Percentiles rank a stretch among this genome's conserved stretches.
phyloP scores from a whole-genome alignment of 2,113 vertebrate species.

The Stigmatopora nigra region DNA sequence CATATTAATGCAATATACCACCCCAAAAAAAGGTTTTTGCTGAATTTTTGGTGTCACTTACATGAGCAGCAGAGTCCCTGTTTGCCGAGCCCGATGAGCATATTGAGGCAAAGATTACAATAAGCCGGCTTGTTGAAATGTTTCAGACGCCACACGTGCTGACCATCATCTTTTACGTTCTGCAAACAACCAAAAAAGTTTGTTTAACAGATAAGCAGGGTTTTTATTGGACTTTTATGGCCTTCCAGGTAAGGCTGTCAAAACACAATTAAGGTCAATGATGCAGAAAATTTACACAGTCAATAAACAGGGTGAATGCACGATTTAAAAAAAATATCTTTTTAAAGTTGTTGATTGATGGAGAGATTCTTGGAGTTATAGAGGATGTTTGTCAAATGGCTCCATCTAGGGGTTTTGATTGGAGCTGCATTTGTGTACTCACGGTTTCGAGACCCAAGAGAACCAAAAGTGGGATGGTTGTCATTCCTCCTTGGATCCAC shows the following conservation, averaged over 20 bases:
- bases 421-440: slow-evolving; percentile 41
- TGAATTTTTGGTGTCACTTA: slow-evolving; percentile 61
- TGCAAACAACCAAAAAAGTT: slow-evolving; percentile 39
- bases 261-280: not conserved
- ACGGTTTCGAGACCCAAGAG: slow-evolving; percentile 89
- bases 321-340: not conserved
- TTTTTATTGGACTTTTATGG: not conserved
- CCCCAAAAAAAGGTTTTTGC: no score
- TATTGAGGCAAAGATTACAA: slow-evolving; percentile 93
- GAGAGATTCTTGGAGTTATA: no score
- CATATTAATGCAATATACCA: no score
- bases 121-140: slow-evolving; percentile 96
- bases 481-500: slow-evolving; percentile 96
- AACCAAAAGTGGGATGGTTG: slow-evolving; percentile 88
- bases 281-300: not conserved
- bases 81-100: slow-evolving; percentile 90
- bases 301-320: not conserved
- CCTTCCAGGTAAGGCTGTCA: not conserved
- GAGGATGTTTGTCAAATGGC: not conserved
- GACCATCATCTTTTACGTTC: slow-evolving; percentile 94
- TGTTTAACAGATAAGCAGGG: not conserved
- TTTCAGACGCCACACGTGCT: slow-evolving; percentile 92
- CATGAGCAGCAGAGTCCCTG: slow-evolving; percentile 93
- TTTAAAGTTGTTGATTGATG: not conserved
- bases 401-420: not conserved